Evolutionary conservation across 2,888 invertebrate species (phyloP).

Genomic region (Diarsia rubi): DNA sequence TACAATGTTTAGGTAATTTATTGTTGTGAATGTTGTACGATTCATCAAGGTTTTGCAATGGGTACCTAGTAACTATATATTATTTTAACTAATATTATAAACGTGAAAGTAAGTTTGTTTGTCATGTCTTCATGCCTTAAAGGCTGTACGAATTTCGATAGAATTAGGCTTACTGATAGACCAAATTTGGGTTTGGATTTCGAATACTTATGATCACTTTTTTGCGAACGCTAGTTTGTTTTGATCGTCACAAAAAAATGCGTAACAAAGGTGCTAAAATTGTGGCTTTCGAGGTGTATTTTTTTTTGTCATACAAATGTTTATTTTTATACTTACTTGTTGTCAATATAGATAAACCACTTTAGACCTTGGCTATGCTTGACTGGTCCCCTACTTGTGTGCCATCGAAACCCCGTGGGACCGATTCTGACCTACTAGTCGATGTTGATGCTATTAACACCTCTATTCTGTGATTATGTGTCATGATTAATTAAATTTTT

Average conservation of each 20-base stretch:
- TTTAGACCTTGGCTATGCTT: constrained; percentile 33
- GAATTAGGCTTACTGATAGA: background rate
- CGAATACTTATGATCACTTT: background rate
- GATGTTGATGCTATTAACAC: constrained; percentile 9
- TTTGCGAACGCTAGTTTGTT: background rate
- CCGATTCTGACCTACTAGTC: constrained; percentile 48
- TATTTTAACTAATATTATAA: background rate
- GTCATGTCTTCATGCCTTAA: background rate
- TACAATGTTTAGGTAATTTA: constrained; percentile 23
- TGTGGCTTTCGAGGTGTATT: background rate
- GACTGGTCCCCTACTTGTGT: constrained; percentile 30
- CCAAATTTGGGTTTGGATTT: background rate
- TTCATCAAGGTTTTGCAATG: constrained; percentile 7
- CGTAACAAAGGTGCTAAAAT: too few relatives aligned
- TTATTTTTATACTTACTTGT: background rate
- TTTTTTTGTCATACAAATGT: background rate
- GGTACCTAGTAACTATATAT: background rate
- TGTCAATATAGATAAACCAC: constrained; percentile 35
- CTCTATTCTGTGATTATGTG: constrained; percentile 29
- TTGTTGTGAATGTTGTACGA: constrained; percentile 3
- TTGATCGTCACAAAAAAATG: background rate
- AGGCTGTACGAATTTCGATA: background rate
- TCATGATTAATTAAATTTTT: constrained; percentile 31
- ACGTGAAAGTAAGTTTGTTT: background rate
- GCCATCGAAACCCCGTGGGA: constrained; percentile 63